A percentile compares a stretch with the other conserved stretches of the same genome.
These are phyloP conservation scores for Scrobipalpa costella DNA, from an alignment of 2,888 invertebrate genomes.

Conservation along the genomic window DNA sequence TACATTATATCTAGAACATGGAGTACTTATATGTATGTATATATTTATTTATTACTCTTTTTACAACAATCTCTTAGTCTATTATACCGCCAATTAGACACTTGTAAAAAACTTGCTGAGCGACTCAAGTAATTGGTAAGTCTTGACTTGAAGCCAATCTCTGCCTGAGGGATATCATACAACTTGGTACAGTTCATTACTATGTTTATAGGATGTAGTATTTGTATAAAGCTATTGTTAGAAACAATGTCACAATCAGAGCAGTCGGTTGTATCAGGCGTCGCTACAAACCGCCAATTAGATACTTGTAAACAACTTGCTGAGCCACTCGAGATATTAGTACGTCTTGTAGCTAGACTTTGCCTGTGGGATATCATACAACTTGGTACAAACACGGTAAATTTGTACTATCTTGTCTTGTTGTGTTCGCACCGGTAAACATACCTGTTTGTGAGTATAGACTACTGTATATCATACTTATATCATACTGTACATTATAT, in stretches of 20 bases:
- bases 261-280: neutral
- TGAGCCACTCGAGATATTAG: slow-evolving; percentile 24
- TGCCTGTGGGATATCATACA: slow-evolving; percentile 35
- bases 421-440: no score
- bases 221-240: slow-evolving; percentile 13
- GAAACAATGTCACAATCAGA: slow-evolving; percentile 20
- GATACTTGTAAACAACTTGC: slow-evolving; percentile 21
- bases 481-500: no score
- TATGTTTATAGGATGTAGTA: no score
- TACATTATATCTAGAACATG: no score
- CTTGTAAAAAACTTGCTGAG: slow-evolving; percentile 19
- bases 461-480: no score
- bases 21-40: no score
- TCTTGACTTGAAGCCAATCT: neutral
- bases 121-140: slow-evolving; percentile 15
- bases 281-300: slow-evolving; percentile 30
- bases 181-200: no score
- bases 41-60: no score
- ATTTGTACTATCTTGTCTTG: no score
- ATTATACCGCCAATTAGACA: slow-evolving; percentile 30
- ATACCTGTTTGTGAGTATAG: no score
- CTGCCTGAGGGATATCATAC: slow-evolving; percentile 33
- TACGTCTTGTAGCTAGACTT: neutral
- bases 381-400: slow-evolving; percentile 35
- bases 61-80: no score